These are phyloP conservation scores for Eidolon helvum DNA, from an alignment of 2,113 vertebrate species.

Conservation along the genomic window DNA sequence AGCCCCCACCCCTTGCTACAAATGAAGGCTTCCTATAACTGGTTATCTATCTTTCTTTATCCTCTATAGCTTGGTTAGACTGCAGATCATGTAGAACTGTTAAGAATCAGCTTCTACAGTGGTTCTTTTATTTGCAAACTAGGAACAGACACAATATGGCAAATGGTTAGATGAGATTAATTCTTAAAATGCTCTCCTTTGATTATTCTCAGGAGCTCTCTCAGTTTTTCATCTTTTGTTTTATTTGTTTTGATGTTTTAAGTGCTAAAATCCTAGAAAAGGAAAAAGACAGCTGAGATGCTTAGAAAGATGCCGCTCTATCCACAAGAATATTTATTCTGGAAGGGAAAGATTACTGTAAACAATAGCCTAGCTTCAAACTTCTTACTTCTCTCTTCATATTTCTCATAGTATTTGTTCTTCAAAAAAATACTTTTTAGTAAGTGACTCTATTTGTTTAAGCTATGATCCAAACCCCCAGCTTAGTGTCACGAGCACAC, in stretches of 20 bases:
- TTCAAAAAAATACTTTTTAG: neutral
- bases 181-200: neutral
- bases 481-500: neutral
- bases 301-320: neutral
- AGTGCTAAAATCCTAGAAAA: constrained; percentile 10
- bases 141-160: neutral
- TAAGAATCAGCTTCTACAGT: neutral
- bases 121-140: constrained; percentile 32
- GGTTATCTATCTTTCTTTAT: neutral
- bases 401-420: neutral
- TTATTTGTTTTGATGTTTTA: constrained; percentile 34
- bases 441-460: neutral
- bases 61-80: neutral
- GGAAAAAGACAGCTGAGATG: neutral
- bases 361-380: neutral
- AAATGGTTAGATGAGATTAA: neutral
- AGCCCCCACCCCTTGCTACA: neutral
- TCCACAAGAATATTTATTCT: neutral
- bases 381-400: neutral
- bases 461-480: neutral
- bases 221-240: neutral
- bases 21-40: constrained; percentile 18
- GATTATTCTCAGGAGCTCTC: neutral
- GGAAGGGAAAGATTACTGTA: neutral
- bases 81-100: neutral